Conservation (phyloP, 2,888 invertebrate species). For the Hermodice carunculata region DNA sequence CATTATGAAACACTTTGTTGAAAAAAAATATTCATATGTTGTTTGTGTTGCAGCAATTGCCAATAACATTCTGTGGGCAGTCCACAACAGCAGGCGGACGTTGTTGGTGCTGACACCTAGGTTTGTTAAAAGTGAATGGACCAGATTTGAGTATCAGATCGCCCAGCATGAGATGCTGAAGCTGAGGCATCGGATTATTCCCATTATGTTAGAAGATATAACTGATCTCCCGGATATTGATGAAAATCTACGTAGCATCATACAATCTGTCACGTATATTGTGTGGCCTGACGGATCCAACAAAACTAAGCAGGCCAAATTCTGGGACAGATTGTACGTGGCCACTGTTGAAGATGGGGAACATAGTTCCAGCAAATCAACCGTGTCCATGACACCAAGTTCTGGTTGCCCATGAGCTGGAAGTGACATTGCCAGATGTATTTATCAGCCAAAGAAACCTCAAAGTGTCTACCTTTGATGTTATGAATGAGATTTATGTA, state of each 20-base stretch:
- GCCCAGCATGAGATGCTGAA: not conserved
- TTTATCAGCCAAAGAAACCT: too few relatives aligned
- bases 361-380: too few relatives aligned
- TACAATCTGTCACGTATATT: not conserved
- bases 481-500: too few relatives aligned
- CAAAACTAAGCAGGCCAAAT: not conserved
- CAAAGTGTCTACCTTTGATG: too few relatives aligned
- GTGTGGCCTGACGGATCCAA: not conserved
- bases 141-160: constrained; percentile 1
- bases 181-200: not conserved
- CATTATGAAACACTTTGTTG: too few relatives aligned
- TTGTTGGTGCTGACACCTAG: not conserved
- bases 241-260: not conserved
- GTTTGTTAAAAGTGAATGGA: not conserved
- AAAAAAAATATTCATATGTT: too few relatives aligned
- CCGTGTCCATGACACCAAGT: too few relatives aligned
- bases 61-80: not conserved
- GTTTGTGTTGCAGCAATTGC: not conserved
- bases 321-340: not conserved
- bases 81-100: not conserved
- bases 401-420: too few relatives aligned
- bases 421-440: too few relatives aligned
- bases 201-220: not conserved
- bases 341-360: too few relatives aligned
- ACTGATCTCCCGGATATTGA: not conserved